Conservation (phyloP, 2,113 vertebrate species). For the Hemibagrus wyckioides region DNA sequence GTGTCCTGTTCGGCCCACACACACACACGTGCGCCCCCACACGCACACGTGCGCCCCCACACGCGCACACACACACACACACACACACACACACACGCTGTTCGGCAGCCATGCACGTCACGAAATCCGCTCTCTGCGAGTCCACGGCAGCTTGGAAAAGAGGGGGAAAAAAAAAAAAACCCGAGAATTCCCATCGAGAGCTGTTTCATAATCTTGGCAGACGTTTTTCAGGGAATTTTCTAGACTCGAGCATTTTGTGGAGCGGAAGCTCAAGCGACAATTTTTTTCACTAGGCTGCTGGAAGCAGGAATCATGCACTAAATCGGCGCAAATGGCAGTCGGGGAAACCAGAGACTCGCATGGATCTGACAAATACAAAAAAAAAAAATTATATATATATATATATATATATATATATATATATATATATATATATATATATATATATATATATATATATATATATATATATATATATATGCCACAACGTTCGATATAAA, state of each 20-base stretch:
- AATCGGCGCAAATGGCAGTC: slow-evolving; percentile 63
- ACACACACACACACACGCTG: not conserved
- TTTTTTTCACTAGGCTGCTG: slow-evolving; percentile 31
- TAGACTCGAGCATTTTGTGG: not conserved
- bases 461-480: not conserved
- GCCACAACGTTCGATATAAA: slow-evolving; percentile 48
- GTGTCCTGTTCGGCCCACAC: slow-evolving; percentile 37
- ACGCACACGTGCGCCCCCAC: too few species aligned
- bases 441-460: not conserved
- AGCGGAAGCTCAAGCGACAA: slow-evolving; percentile 7
- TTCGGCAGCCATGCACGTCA: slow-evolving; percentile 60
- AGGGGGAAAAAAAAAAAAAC: too few species aligned
- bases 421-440: not conserved
- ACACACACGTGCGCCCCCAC: too few species aligned
- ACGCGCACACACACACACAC: not conserved
- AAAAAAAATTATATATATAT: not conserved
- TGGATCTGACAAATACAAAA: slow-evolving; percentile 30
- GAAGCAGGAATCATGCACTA: slow-evolving; percentile 61
- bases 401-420: not conserved
- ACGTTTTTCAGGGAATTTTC: not conserved
- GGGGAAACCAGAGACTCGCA: slow-evolving; percentile 51
- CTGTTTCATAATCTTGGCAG: not conserved
- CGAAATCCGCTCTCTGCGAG: slow-evolving; percentile 58
- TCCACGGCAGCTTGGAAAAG: not conserved
- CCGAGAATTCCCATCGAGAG: not conserved